Evolutionary conservation across 2,797 vertebrate species (phyloP).

Genomic region (Phalloptychus januarius): DNA sequence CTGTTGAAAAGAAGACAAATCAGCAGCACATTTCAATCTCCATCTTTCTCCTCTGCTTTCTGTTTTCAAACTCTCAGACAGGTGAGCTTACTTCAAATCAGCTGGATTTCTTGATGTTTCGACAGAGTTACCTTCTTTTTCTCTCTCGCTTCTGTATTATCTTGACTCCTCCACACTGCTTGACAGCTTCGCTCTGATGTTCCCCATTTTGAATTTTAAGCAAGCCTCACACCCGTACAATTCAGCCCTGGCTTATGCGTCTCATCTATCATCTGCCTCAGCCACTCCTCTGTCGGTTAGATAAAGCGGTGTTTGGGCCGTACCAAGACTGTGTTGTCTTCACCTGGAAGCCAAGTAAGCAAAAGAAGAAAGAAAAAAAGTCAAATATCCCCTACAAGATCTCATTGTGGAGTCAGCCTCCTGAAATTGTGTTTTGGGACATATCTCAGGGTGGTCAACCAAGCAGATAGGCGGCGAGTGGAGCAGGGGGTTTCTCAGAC

Average conservation of each 20-base stretch:
- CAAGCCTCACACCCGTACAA: slow-evolving; percentile 19
- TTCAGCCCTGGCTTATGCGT: slow-evolving; percentile 1
- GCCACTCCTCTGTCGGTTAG: slow-evolving; percentile 16
- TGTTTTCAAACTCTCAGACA: slow-evolving; percentile 22
- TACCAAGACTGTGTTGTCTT: background rate
- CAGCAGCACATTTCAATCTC: slow-evolving; percentile 5
- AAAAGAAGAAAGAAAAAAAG: background rate
- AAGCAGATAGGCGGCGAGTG: background rate
- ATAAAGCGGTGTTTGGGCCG: slow-evolving; percentile 10
- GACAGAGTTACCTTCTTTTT: slow-evolving; percentile 25
- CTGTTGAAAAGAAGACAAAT: background rate
- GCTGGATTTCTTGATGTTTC: slow-evolving; percentile 49
- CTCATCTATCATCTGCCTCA: slow-evolving; percentile 20
- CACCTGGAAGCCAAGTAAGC: background rate
- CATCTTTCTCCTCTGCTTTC: slow-evolving; percentile 11
- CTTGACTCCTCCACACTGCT: slow-evolving; percentile 45
- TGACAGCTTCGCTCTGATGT: slow-evolving; percentile 51
- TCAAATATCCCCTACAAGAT: background rate
- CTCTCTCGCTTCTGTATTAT: slow-evolving; percentile 31
- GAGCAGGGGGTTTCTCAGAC: slow-evolving; percentile 11
- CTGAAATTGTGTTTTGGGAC: slow-evolving; percentile 3
- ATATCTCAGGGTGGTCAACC: slow-evolving; percentile 20
- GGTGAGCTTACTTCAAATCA: slow-evolving; percentile 33
- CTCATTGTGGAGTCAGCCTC: background rate
- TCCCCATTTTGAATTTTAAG: slow-evolving; percentile 54